Evolutionary conservation across 2,113 vertebrate genomes (phyloP).

Genomic region (Sylvietta virens): DNA sequence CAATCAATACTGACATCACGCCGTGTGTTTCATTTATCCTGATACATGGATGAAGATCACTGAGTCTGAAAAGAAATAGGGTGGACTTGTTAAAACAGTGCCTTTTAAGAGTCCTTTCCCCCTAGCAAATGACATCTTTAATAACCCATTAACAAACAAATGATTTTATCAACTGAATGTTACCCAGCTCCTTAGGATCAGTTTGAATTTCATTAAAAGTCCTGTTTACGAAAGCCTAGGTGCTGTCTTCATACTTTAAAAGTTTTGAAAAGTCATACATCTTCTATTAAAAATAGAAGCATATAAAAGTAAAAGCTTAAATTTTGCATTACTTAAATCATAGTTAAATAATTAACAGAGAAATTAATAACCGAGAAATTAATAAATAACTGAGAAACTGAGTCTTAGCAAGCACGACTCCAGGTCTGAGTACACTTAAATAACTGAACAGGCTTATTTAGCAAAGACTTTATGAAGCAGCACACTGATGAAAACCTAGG

Average conservation of each 20-base stretch:
- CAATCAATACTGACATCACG: constrained; percentile 31
- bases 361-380: too few relatives aligned
- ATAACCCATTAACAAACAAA: background rate
- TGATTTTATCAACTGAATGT: background rate
- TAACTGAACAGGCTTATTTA: background rate
- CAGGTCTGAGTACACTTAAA: background rate
- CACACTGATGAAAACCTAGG: background rate
- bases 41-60: background rate
- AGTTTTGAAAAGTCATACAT: background rate
- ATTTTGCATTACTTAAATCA: background rate
- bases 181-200: background rate
- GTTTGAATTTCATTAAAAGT: background rate
- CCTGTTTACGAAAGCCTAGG: background rate
- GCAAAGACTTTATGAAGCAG: background rate
- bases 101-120: background rate
- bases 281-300: background rate
- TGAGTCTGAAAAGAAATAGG: background rate
- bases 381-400: background rate
- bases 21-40: constrained; percentile 4
- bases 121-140: background rate
- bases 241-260: background rate
- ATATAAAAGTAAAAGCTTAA: background rate
- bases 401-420: background rate
- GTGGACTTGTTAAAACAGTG: background rate
- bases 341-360: background rate